Base-by-base conservation (phyloP, 2,888 invertebrate species). In the Alsophila aescularia region DNA sequence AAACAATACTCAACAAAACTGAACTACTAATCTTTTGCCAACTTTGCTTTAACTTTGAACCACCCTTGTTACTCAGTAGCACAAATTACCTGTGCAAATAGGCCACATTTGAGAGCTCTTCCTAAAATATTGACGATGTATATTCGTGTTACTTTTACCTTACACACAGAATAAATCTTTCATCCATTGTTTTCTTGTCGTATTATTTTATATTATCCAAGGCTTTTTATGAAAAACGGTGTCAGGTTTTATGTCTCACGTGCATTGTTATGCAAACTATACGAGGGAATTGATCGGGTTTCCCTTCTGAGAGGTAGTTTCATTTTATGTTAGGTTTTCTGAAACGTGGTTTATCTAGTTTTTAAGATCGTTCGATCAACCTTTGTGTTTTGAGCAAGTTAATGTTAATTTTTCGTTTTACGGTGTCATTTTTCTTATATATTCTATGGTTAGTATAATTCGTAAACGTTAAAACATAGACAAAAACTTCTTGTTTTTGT, bases 201-300 rank as follows among this genome's bases (percentile, higher is more conserved):
- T 45, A 45, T 45, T 52, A 45, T 45, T 40, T 45, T 44, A 44
- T 44, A 9, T 35, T 31, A 14, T 9, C 24, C n/a, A 18, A 21
- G 9, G n/a, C 41, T 44, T 40, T 52, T 12, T 35, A 36, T 35
- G 36, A 43, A 48, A 54, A 55, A 49, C 39, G 35, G 50, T 44
- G 34, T 44, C 50, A 42, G 44, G 7, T 55, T 51, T 52, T 56
- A 56, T 49, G 41, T 32, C 24, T 39, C 35, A 18, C 58, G 42
- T 61, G 57, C 57, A 43, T 51, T 56, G 40, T 57, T 50, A 60
- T 60, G 59, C 41, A 60, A 60, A 58, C 57, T 52, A 51, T 40
- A 18, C 15, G 16, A 24, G 27, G 16, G 42, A 47, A 50, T 57
- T 47, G 59, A 57, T 62, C 54, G 52, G 48, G 44, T 13, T 24